Conservation (phyloP, 2,888 invertebrate genomes). For the Cephonodes hylas region DNA sequence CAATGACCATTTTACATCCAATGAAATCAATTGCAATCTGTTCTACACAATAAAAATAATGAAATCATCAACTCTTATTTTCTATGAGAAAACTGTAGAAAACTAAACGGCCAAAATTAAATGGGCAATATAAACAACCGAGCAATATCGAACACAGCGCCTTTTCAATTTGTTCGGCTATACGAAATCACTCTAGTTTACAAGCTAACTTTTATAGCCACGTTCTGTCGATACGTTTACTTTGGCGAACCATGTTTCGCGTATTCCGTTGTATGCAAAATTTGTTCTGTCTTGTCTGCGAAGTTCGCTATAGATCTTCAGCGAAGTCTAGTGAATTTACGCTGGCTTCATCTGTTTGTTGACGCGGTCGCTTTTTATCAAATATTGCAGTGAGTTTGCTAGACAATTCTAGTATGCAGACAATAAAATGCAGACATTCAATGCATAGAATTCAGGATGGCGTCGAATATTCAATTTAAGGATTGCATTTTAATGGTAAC, state of each 20-base stretch:
- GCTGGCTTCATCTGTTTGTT: conserved; percentile 30
- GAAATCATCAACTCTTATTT: neutral
- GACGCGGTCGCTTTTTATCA: conserved; percentile 9
- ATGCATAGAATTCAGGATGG: neutral
- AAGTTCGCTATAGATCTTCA: conserved; percentile 39
- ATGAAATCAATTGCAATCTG: neutral
- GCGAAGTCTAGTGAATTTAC: conserved; percentile 34
- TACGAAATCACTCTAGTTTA: conserved; percentile 6
- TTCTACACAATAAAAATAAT: neutral
- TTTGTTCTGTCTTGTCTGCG: conserved; percentile 29
- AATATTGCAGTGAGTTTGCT: conserved; percentile 6
- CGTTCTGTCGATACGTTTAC: conserved; percentile 7
- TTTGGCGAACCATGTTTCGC: neutral
- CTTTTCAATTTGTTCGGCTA: conserved; percentile 3
- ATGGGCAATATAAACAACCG: neutral
- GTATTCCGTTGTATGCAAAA: conserved; percentile 16
- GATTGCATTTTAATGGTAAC: too few species aligned
- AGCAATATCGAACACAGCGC: neutral
- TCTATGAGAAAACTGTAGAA: neutral
- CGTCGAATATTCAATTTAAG: too few species aligned
- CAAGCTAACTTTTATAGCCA: conserved; percentile 5
- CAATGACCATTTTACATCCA: neutral
- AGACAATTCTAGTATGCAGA: neutral
- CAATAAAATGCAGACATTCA: neutral
- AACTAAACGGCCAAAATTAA: neutral